Evolutionary conservation across 2,797 vertebrate species (phyloP), one percentile per base, ranked within the genome.

Genomic region (Nyctibius grandis): DNA sequence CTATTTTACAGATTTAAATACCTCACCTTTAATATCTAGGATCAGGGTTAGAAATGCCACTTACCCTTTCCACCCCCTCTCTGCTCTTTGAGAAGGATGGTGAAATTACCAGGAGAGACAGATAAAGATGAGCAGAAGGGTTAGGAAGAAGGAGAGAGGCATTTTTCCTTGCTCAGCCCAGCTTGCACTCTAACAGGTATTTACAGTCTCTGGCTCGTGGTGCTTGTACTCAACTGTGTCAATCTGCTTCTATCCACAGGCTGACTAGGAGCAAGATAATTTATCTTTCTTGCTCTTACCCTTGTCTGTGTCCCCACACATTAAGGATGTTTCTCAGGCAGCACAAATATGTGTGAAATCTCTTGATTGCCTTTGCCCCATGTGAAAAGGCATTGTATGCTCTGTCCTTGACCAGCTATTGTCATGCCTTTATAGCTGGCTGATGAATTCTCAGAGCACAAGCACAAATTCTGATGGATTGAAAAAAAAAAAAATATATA

Each of bases 281-380:
- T 97, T 96, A 95, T 97, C 97, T 97, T 97, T 96, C 95, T 90
- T 95, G 91, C 95, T 97, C 95, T 96, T 97, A 96, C 92, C 96
- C 95, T 97, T 96, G 94, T 88, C 94, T 54, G 77, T 97, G 95
- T 97, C 94, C 96, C 96, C 84, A 89, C 94, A 88, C 94, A 96
- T 97, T 97, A 97, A 97, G 93, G 93, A 94, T 97, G 91, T 97
- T 97, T 97, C 96, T 97, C 95, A 97, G 91, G 95, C 96, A 93
- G 90, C 94, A 96, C 96, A 97, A 97, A 97, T 96, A 94, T 91
- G 94, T 97, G 97, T 97, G 96, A 97, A 97, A 97, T 97, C 93
- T 96, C 95, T 94, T 96, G 97, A 97, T 95, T 97, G 96, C 96
- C 89, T 97, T 95, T 97, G 88, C 94, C 92, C 92, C 94, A 21